Conservation (phyloP, 1,140 invertebrate genomes). For the Drosophila bocki region DNA sequence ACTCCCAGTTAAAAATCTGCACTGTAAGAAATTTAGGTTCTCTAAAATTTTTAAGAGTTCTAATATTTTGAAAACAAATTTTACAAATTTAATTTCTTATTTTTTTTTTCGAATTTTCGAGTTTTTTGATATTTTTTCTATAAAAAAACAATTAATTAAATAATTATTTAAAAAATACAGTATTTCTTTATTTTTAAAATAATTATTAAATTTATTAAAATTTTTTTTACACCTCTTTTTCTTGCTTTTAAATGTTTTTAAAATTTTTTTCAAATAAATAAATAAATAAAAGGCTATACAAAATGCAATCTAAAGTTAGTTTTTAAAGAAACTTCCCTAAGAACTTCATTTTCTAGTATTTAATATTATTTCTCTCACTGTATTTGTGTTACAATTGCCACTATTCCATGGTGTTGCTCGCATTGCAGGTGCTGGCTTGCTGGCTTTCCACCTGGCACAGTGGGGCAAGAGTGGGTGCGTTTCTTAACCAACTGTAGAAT, state of each 20-base stretch:
- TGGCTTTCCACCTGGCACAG: conserved; percentile 51
- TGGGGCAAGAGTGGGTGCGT: conserved; percentile 32
- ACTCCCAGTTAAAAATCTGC: conserved; percentile 30
- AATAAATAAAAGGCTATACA: not conserved
- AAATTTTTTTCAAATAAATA: not conserved
- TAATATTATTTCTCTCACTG: not conserved
- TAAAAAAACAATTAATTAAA: too few species aligned
- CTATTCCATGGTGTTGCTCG: conserved; percentile 10
- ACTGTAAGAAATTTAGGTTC: not conserved
- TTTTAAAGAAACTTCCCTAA: accelerated
- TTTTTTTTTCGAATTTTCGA: too few species aligned
- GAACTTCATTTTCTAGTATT: not conserved
- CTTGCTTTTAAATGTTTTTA: too few species aligned
- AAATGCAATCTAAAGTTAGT: not conserved
- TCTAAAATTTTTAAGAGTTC: not conserved
- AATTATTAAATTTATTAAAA: too few species aligned
- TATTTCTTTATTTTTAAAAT: too few species aligned
- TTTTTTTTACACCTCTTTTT: too few species aligned
- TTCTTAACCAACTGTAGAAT: conserved; percentile 11
- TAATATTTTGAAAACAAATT: too few species aligned
- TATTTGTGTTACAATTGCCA: conserved; percentile 17
- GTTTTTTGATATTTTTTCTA: too few species aligned
- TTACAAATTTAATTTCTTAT: too few species aligned
- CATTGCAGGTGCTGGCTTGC: conserved; percentile 17
- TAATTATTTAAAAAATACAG: too few species aligned